Evolutionary conservation across 2,113 vertebrate genomes (phyloP).

Genomic region (Mesembrinibis cayennensis): DNA sequence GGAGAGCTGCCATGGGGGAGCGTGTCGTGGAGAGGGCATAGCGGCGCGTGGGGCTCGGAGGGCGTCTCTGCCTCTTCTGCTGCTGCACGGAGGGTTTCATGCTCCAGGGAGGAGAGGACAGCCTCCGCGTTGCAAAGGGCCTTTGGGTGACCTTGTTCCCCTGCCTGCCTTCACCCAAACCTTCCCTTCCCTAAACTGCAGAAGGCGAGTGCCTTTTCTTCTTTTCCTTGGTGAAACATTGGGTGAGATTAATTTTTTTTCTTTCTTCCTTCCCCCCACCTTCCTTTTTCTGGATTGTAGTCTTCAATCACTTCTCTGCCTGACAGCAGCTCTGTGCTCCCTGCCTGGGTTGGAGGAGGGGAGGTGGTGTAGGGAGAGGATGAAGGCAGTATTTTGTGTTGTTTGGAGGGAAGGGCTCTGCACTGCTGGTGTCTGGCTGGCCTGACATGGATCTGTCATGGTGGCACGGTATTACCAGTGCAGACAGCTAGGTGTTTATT

Average conservation of each 20-base stretch:
- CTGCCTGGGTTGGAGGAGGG: not conserved
- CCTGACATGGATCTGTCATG: not conserved
- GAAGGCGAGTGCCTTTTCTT: not conserved
- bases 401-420: not conserved
- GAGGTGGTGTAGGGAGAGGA: not conserved
- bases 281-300: not conserved
- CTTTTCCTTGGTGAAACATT: not conserved
- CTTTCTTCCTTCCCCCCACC: too few relatives aligned
- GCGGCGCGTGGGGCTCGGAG: rapidly evolving
- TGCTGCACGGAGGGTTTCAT: rapidly evolving
- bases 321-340: not conserved
- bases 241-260: not conserved
- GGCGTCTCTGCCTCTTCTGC: not conserved
- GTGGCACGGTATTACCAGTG: not conserved
- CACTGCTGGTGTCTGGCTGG: not conserved
- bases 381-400: not conserved
- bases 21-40: rapidly evolving
- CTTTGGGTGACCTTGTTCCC: not conserved
- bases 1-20: not conserved
- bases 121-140: not conserved
- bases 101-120: not conserved
- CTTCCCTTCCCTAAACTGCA: not conserved
- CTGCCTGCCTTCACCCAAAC: rapidly evolving
- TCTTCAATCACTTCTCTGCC: not conserved
- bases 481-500: not conserved